Evolutionary conservation across 2,888 invertebrate species (phyloP).

Genomic region (Xanthostigma xanthostigma): DNA sequence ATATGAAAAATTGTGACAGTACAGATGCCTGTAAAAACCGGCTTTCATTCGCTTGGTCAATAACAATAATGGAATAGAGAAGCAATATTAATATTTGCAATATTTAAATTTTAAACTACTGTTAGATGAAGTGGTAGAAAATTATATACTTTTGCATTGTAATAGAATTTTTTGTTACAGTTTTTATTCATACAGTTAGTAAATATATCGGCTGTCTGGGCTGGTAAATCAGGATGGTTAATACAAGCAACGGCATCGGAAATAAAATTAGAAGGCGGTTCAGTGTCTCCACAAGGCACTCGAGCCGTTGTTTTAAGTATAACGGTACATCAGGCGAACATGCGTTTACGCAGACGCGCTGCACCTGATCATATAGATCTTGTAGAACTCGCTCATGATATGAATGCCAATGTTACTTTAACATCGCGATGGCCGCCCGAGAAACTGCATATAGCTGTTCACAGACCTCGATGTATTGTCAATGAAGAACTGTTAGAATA

Average conservation of each 20-base stretch:
- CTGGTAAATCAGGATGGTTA: conserved; percentile 50
- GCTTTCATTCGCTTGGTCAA: too few species aligned
- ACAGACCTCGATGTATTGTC: conserved; percentile 3
- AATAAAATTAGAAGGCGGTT: conserved; percentile 50
- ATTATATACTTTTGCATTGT: too few species aligned
- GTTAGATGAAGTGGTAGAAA: too few species aligned
- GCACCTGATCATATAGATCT: conserved; percentile 35
- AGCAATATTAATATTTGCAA: too few species aligned
- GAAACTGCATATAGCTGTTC: conserved; percentile 2
- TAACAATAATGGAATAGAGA: too few species aligned
- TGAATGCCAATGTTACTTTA: conserved; percentile 60
- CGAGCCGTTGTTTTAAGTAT: conserved; percentile 59
- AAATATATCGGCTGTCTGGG: conserved; percentile 49
- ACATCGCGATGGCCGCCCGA: conserved; percentile 16
- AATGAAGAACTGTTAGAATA: conserved; percentile 28
- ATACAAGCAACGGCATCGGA: conserved; percentile 57
- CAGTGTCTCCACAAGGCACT: conserved; percentile 50
- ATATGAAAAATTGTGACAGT: too few species aligned
- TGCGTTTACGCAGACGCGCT: conserved; percentile 35
- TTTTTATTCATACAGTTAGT: conserved; percentile 77
- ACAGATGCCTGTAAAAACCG: too few species aligned
- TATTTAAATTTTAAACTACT: too few species aligned
- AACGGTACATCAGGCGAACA: conserved; percentile 44
- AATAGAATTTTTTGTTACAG: conserved; percentile 28
- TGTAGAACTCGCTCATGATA: conserved; percentile 56